Base-by-base conservation (phyloP, 1,140 invertebrate genomes). In the Scaptomyza graminum region DNA sequence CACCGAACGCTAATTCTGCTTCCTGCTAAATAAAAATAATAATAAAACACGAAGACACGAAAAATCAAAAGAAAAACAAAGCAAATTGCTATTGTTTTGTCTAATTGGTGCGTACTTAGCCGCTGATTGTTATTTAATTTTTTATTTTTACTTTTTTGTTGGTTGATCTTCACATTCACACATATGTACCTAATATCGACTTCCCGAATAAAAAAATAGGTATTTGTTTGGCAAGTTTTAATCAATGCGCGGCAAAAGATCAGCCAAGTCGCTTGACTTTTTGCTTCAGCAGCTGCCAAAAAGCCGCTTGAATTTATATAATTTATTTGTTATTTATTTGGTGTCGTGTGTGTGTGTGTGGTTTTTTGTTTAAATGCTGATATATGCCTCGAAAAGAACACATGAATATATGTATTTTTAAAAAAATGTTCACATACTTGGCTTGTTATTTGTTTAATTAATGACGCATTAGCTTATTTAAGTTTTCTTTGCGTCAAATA, bases 291-390 rank as follows among this genome's bases (percentile, higher is more conserved):
- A 57, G 59, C 73, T 81, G 82, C 82, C 81, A 85, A 85, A 81
- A 80, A 85, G 46, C 34, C 4, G 25, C n/a, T 28, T 47, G 56
- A 87, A 75, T 81, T 81, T 85, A 84, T 84, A 85, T 84, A 84
- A 87, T 85, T 85, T 87, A 84, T 84, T 85, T 84, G 76, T 76
- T 84, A 80, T 84, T 84, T 84, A 85, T 84, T 85, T 85, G 81
- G 74, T 60, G 54, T 63, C 72, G 77, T 87, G 68, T 70, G 64
- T 67, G 50, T 74, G 28, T 65, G 37, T 63, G 22, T 63, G 59
- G 59, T 39, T 43, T 28, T 16, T 44, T 62, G 63, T 34, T 81
- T 63, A 67, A 79, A 72, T 52, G 51, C 18, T 79, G 60, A 60
- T 79, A 60, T 79, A 62, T 74, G 39, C 41, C 66, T 54, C 12